Conservation (phyloP, 2,797 vertebrate species). For the Neosilurus mollespiculum region DNA sequence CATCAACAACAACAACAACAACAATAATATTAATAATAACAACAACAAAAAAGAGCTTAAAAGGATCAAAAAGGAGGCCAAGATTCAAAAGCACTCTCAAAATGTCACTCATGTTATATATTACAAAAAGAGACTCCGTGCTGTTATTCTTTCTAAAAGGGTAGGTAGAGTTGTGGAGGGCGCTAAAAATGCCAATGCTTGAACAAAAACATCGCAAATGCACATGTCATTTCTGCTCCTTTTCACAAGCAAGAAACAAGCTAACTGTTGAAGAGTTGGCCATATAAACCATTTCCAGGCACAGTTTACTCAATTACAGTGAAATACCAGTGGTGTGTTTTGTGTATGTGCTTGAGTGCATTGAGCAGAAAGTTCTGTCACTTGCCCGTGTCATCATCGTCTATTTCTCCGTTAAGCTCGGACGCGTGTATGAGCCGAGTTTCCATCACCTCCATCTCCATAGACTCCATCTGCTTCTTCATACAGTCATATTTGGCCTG, state of each 20-base stretch:
- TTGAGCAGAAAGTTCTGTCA: slow-evolving; percentile 29
- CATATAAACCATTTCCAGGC: background rate
- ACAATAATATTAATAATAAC: background rate
- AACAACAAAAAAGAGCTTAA: background rate
- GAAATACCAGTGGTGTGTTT: background rate
- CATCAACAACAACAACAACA: background rate
- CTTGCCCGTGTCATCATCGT: slow-evolving; percentile 87
- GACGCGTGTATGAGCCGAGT: slow-evolving; percentile 90
- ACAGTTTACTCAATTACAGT: background rate
- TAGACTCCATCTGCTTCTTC: slow-evolving; percentile 92
- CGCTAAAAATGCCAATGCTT: no score
- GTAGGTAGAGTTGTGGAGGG: background rate
- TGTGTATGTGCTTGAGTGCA: slow-evolving; percentile 5
- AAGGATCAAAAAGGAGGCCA: background rate
- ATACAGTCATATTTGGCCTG: slow-evolving; percentile 88
- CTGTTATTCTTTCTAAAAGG: background rate
- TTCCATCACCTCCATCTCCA: slow-evolving; percentile 99
- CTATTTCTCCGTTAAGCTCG: slow-evolving; percentile 90
- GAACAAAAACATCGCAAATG: background rate
- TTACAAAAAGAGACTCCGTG: background rate
- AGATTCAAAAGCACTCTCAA: background rate
- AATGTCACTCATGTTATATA: background rate
- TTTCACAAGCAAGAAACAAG: background rate
- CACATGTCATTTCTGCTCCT: background rate
- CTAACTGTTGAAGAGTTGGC: background rate